phyloP scores from a whole-genome alignment of 2,113 vertebrate genomes.

The Speoplatyrhinus poulsoni region DNA sequence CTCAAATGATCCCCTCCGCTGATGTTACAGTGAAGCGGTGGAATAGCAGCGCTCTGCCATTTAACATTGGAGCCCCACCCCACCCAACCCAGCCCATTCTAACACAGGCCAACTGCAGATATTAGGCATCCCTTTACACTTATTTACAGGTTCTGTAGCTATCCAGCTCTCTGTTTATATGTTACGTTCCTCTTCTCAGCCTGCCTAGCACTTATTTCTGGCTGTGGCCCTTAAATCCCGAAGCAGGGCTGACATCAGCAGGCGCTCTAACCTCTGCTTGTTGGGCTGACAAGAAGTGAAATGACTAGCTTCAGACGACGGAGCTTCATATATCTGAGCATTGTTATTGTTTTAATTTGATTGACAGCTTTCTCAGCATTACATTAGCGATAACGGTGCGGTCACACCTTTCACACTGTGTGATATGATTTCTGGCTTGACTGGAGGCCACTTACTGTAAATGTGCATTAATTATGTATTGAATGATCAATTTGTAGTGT shows the following conservation, averaged over 20 bases:
- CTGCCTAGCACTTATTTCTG: constrained; percentile 25
- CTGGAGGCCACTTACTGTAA: constrained; percentile 36
- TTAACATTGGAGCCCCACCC: too few species aligned
- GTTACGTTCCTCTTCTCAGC: constrained; percentile 32
- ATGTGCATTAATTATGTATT: constrained; percentile 57
- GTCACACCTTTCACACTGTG: constrained; percentile 13
- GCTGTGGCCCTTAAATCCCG: neutral
- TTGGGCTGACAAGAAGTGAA: neutral
- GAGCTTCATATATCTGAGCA: neutral
- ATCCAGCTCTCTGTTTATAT: constrained; percentile 33
- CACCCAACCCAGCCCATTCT: neutral
- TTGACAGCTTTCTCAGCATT: constrained; percentile 25
- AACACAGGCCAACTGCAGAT: constrained; percentile 31
- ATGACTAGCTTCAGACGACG: neutral
- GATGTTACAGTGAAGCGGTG: too few species aligned
- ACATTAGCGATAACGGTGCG: constrained; percentile 1
- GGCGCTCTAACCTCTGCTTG: neutral
- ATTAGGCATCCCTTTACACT: constrained; percentile 33
- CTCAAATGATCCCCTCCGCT: too few species aligned
- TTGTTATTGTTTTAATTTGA: constrained; percentile 14
- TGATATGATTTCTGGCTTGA: neutral
- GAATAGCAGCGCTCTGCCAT: too few species aligned
- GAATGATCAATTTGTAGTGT: constrained; percentile 34
- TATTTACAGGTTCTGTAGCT: constrained; percentile 24
- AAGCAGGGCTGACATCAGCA: constrained; percentile 18